Evolutionary conservation across 2,888 invertebrate genomes (phyloP), one percentile per base, ranked within the genome.

Genomic region (Alentia gelatinosa): DNA sequence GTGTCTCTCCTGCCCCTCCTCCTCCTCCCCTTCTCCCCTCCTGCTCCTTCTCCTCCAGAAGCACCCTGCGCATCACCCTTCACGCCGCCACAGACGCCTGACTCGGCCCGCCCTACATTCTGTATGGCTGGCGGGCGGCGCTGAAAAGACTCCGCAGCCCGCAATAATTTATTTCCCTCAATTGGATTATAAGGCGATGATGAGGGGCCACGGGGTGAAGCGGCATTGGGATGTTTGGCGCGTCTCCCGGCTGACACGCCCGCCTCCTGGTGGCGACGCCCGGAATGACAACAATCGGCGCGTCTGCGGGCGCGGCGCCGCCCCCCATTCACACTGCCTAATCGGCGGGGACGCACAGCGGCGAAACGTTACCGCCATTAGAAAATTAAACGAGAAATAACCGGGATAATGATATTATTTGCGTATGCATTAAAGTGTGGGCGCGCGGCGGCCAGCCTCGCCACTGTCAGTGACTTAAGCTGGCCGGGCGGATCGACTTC

Each of bases 311-410:
- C 68, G 30, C 68, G 30, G 7, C 39, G 23, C 83, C 39, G 15
- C 83, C 39, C 33, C 30, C 83, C 40, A 7, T 39, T 35, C 37
- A 83, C 40, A 23, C 39, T 12, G 68, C 7, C 68, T 83, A 83
- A 83, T 83, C 83, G 83, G 37, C 83, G 26, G n/a, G 37, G 83
- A 83, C 5, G 83, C 83, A 39, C 39, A 15, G 83, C 37, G 83
- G 39, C 37, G 39, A 83, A 83, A 83, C 83, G 83, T 83, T 83
- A 37, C 39, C 83, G 39, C 83, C 83, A 83, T 83, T 83, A 83
- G 83, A 83, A 83, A 83, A 83, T 83, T 83, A 83, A 83, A 83
- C 83, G 83, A 83, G 83, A 83, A 83, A 83, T 83, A 83, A 83
- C 83, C 83, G 37, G 39, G 83, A 83, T 83, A 83, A 83, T 83